A percentile compares a stretch with the other conserved stretches of the same genome.
Evolutionary conservation across 2,113 vertebrate species (phyloP).

Genomic region (Gobiocypris rarus): DNA sequence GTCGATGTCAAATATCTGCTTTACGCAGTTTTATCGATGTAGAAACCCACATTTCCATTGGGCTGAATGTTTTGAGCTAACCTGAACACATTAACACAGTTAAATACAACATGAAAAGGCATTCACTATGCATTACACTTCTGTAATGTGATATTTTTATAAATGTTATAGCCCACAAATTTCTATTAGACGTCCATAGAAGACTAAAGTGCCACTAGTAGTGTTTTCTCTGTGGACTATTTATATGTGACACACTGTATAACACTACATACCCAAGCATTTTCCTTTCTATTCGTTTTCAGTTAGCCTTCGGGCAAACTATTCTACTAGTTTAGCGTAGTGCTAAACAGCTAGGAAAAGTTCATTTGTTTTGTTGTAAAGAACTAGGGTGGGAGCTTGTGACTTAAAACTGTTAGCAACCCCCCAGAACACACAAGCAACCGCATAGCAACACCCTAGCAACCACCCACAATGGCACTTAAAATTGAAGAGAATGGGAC

Average conservation of each 20-base stretch:
- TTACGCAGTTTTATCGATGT: background rate
- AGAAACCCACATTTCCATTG: background rate
- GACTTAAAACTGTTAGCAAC: no score
- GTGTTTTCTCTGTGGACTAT: background rate
- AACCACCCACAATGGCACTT: background rate
- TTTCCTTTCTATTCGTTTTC: background rate
- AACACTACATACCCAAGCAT: background rate
- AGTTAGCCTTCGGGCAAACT: background rate
- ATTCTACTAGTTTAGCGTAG: background rate
- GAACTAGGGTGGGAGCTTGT: no score
- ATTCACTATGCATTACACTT: background rate
- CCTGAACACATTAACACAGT: background rate
- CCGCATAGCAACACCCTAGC: no score
- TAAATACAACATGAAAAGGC: background rate
- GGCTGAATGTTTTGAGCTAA: background rate
- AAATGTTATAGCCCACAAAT: background rate
- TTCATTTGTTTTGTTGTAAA: background rate
- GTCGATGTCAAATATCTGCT: conserved; percentile 4
- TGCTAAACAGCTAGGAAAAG: background rate
- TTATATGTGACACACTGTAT: background rate
- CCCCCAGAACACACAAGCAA: no score
- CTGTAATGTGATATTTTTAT: background rate
- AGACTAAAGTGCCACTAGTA: background rate
- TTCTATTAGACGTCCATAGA: background rate
- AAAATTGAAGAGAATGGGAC: background rate